These are phyloP conservation scores for Turnix velox DNA, from an alignment of 2,113 vertebrate genomes.

Conservation along the genomic window DNA sequence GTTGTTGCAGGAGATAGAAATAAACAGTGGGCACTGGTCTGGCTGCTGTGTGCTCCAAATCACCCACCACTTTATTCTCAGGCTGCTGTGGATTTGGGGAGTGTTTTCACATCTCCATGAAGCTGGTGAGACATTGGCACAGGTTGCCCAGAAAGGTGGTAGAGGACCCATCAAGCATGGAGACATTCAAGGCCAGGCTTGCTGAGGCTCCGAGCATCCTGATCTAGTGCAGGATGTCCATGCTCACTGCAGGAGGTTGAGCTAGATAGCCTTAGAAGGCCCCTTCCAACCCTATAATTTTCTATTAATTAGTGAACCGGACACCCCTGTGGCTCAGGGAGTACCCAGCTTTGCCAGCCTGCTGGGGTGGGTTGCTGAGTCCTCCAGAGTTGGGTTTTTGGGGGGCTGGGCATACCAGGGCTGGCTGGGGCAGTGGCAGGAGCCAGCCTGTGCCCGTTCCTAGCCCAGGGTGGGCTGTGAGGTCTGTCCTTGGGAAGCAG, in stretches of 20 bases:
- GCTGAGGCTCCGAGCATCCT: no score
- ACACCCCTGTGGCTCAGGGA: accelerated
- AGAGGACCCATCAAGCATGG: no score
- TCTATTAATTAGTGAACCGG: accelerated
- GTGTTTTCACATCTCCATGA: accelerated
- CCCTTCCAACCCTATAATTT: no score
- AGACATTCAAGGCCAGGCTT: no score
- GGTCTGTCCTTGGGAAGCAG: accelerated
- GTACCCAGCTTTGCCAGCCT: accelerated
- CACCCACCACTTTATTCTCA: accelerated
- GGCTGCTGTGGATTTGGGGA: background rate
- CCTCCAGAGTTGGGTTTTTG: accelerated
- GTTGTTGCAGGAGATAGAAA: accelerated
- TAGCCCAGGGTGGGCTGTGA: accelerated
- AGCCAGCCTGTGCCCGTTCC: accelerated
- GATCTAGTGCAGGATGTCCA: no score
- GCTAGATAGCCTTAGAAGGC: no score
- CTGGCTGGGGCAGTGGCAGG: accelerated
- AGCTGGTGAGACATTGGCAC: no score
- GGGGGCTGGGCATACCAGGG: accelerated
- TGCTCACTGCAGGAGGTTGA: background rate
- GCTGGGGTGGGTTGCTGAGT: background rate
- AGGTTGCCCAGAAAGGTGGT: no score
- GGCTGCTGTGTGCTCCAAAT: accelerated
- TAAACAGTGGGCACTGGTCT: accelerated